Conservation (phyloP, 2,888 invertebrate genomes). For the Crematogaster levior region DNA sequence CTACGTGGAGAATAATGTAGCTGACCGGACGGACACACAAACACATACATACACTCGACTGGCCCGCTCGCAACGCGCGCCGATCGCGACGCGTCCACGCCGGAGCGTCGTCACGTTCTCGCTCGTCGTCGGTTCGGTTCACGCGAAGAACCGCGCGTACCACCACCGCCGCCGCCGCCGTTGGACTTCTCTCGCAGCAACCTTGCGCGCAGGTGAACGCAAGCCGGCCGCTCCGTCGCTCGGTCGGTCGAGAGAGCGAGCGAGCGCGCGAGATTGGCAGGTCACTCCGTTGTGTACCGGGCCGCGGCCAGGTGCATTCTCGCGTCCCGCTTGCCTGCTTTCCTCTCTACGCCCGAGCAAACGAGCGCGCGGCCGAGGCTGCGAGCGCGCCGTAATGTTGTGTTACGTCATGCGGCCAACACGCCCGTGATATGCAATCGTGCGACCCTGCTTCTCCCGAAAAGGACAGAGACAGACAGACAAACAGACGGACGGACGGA, state of each 20-base stretch:
- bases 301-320: constrained; percentile 79
- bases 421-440: constrained; percentile 36
- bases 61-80: constrained; percentile 18
- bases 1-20: constrained; percentile 35
- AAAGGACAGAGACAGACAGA: neutral
- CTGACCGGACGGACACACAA: neutral
- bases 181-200: constrained; percentile 56
- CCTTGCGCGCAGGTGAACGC: constrained; percentile 80
- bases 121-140: constrained; percentile 26
- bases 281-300: constrained; percentile 80
- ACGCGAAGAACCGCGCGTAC: constrained; percentile 18
- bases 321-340: constrained; percentile 78
- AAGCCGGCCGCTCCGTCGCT: constrained; percentile 57
- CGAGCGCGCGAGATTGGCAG: constrained; percentile 77
- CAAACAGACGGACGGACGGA: too few species aligned
- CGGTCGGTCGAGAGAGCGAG: constrained; percentile 61
- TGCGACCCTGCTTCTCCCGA: constrained; percentile 23
- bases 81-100: constrained; percentile 40
- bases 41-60: neutral
- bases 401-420: constrained; percentile 47
- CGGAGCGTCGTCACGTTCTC: constrained; percentile 46
- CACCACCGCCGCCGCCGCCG: constrained; percentile 29
- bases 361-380: constrained; percentile 46
- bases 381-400: constrained; percentile 29
- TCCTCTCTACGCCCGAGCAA: constrained; percentile 69